Evolutionary conservation across 37 sponge, comb jelly and placozoan species (phyloP), one percentile per base, ranked within the genome.

Genomic region (Theonella swinhoei): DNA sequence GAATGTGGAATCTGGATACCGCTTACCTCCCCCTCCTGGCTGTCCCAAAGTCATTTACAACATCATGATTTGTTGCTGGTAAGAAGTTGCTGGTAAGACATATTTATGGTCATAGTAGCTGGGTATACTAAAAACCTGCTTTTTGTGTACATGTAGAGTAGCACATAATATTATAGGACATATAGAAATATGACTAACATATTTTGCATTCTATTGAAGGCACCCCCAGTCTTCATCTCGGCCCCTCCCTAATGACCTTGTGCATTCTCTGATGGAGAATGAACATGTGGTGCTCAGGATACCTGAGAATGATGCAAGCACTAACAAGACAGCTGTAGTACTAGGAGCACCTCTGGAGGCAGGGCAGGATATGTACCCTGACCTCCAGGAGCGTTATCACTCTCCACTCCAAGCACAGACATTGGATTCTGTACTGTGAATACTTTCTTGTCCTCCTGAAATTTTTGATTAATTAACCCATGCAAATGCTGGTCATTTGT

Each of bases 21-120:
- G 84, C 39, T 31, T 84, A 0, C 68, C 84, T 30, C 84, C 84
- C 19, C 84, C 84, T 40, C 84, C 84, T 76, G 84, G 84, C 40
- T 84, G 84, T 47, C 84, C 84, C 0, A 75, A 75, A 43, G 36
- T 39, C 0, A 66, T 84, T 4, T 84, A 84, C 76, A 29, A 66
- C 26, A 25, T 84, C 36, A 84, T 84, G 84, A 76, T 84, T 30
- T 42, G 75, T 8, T 84, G 76, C 36, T 84, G 84, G 84, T 84
- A 66, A 38, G 24, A 2, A n/a, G n/a, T n/a, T n/a, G n/a, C n/a
- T n/a, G n/a, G n/a, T n/a, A n/a, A n/a, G n/a, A n/a, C n/a, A n/a
- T n/a, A n/a, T n/a, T n/a, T n/a, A n/a, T n/a, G n/a, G n/a, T n/a
- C n/a, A n/a, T n/a, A n/a, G n/a, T n/a, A n/a, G n/a, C n/a, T n/a